These are phyloP conservation scores for Grallaria varia DNA, from an alignment of 2,113 vertebrate genomes.

Conservation along the genomic window DNA sequence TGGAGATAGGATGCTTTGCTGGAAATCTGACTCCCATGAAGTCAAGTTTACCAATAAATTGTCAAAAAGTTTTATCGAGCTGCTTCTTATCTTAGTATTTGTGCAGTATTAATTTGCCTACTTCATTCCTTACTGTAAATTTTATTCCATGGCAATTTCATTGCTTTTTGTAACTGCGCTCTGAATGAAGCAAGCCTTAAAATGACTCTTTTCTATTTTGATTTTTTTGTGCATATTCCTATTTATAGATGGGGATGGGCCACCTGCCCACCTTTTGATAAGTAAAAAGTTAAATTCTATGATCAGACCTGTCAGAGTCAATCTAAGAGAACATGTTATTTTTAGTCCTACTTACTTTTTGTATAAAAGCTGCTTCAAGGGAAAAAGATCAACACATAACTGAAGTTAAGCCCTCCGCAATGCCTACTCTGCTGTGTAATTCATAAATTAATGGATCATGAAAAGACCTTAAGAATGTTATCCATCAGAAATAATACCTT, in stretches of 20 bases:
- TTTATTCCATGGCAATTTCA: background rate
- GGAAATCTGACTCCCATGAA: background rate
- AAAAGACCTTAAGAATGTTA: slow-evolving; percentile 36
- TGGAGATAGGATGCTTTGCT: background rate
- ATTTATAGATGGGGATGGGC: background rate
- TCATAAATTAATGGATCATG: slow-evolving; percentile 52
- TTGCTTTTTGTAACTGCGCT: background rate
- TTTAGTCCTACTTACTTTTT: slow-evolving; percentile 27
- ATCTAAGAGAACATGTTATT: background rate
- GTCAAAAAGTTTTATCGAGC: background rate
- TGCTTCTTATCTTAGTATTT: background rate
- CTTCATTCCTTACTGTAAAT: background rate
- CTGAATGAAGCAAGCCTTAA: background rate
- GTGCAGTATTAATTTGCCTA: background rate
- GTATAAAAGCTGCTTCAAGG: slow-evolving; percentile 7
- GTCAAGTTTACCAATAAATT: background rate
- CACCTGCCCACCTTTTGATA: background rate
- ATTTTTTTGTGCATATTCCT: background rate
- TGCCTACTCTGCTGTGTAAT: background rate
- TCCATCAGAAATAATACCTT: slow-evolving; percentile 15
- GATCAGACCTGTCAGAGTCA: background rate
- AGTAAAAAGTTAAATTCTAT: background rate
- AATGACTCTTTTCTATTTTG: background rate
- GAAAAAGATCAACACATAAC: slow-evolving; percentile 23
- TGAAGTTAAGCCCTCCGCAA: slow-evolving; percentile 21